Base-by-base conservation (phyloP, 2,888 invertebrate genomes). In the Drosophila kuntzei region DNA sequence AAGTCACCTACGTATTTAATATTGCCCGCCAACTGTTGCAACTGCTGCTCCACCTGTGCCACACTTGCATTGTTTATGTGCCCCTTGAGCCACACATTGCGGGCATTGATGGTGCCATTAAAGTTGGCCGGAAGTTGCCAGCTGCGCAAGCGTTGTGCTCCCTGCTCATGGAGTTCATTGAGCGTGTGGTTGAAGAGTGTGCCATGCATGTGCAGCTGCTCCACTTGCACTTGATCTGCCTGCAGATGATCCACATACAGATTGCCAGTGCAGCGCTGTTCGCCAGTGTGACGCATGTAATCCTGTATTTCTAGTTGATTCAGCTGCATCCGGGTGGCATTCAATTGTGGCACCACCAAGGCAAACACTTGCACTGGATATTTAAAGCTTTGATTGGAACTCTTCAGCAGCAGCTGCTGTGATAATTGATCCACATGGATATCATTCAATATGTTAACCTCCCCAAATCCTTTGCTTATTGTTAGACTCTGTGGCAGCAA, bases 361-460 rank as follows among this genome's bases (percentile, higher is more conserved):
- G 83, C 14, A 7, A 91, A 87, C 46, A 94, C 80, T 55, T 90
- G 85, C 64, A 93, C 90, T 22, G 91, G 92, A 27, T 92, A 93
- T 1, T 60, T 89, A 14, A 94, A 89, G 6, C 89, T 91, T 87
- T 94, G 94, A 77, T 93, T 92, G 7, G 91, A 92, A 63, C 87
- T 80, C 25, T 90, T 91, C 6, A 89, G 91, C 16, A 94, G 85
- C 49, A 93, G 79, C 34, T 89, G 90, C 12, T 88, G 80, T 32
- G 93, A 91, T 16, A 94, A 85, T 18, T 91, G 79, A 4, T 90
- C 88, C 34, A 94, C 72, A 87, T 93, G 90, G 1, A 93, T 89
- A 22, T 90, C 91, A 85, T 94, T 94, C 1, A 94, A 87, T 44
- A 88, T 64, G 53, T 88, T 92, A 0, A 90, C 90, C 29, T 93